A percentile compares a stretch with the other conserved stretches of the same genome.
Conservation (phyloP, 37 sponge, comb jelly and placozoan species). For the Tethya wilhelma region DNA sequence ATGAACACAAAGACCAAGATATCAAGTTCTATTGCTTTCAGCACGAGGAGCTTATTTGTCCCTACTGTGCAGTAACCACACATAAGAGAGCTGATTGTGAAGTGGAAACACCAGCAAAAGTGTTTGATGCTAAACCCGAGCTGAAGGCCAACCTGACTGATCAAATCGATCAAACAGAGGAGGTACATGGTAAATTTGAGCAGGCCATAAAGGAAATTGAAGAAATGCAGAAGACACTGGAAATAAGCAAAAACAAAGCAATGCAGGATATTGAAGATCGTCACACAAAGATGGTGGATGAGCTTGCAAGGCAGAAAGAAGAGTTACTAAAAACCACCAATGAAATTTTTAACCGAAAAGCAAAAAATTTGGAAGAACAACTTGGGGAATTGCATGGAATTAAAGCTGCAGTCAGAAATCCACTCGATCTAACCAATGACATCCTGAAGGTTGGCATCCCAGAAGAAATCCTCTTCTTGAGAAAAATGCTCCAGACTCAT, state of each 20-base stretch:
- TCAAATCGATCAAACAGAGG: neutral
- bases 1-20: neutral
- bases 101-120: too few species aligned
- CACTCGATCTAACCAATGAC: neutral
- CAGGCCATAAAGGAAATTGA: neutral
- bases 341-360: neutral
- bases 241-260: neutral
- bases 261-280: neutral
- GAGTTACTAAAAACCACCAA: slow-evolving; percentile 1
- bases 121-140: neutral
- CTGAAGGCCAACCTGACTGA: neutral
- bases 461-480: slow-evolving; percentile 28
- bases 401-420: neutral
- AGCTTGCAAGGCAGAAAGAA: slow-evolving; percentile 7
- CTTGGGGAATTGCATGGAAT: slow-evolving; percentile 1
- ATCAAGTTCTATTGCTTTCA: neutral
- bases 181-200: neutral
- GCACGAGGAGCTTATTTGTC: neutral
- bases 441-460: slow-evolving; percentile 30
- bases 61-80: too few species aligned
- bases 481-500: neutral
- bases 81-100: neutral
- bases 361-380: neutral
- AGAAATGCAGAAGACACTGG: neutral
- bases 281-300: neutral